Base-by-base conservation (phyloP, 1,140 invertebrate genomes). In the Varroa destructor region DNA sequence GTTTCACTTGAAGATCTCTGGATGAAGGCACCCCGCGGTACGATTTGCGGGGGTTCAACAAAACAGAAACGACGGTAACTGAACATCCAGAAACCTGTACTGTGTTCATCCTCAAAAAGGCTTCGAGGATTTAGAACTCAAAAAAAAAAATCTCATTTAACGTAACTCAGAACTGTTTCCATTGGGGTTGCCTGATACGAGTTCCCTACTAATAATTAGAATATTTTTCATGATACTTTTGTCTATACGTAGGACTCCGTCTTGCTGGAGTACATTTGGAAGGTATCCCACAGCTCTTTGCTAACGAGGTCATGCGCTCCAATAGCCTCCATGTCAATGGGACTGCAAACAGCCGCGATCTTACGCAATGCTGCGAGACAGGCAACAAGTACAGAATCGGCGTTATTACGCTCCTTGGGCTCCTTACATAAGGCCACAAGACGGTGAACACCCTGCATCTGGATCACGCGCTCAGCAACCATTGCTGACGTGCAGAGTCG, bases 371-470 rank as follows among this genome's bases (percentile, higher is more conserved):
- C 85, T 72, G 86, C 86, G 83, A 90, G 81, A 82, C 88, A 83
- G 77, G 86, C 85, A 75, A 89, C 82, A 72, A 90, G 79, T 73
- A 87, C 85, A 78, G 85, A 87, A 84, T 88, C 86, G 83, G 85
- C 84, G 81, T 85, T 81, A 83, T 86, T 86, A 81, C 84, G 81
- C 82, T 84, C 84, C 78, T 83, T 78, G 74, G 86, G 84, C 75
- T 88, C 83, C 77, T 85, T 82, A 77, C 87, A 89, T 46, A 90
- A 78, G 72, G 84, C 80, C 71, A 89, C 84, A 75, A 94, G 83
- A 77, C 87, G 85, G 61, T 86, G 84, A 56, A 89, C 84, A 25
- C 80, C 81, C 72, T 89, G 86, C 8, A 88, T 80, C 72, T 88
- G 84, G 1, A 89, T 85, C 25, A 93, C 85, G 76, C 87, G 86